phyloP scores from a whole-genome alignment of 2,888 invertebrate genomes.

The Galerucella calmariensis region DNA sequence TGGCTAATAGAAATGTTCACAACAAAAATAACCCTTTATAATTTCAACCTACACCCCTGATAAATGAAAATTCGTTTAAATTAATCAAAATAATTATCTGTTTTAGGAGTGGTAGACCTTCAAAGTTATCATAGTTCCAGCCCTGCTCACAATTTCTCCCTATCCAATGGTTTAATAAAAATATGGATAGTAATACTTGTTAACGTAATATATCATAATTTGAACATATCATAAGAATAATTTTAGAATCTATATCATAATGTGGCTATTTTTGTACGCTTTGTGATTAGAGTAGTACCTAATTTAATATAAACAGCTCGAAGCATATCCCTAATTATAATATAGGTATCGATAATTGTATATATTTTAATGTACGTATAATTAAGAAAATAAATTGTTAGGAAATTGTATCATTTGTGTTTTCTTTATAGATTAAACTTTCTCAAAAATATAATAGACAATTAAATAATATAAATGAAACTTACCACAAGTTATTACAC shows the following conservation, averaged over 20 bases:
- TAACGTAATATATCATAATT: constrained; percentile 16
- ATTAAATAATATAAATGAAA: no score
- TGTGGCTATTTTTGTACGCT: constrained; percentile 58
- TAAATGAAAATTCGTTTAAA: no score
- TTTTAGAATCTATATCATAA: constrained; percentile 32
- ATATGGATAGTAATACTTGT: constrained; percentile 22
- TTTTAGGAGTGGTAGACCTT: constrained; percentile 52
- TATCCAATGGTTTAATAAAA: constrained; percentile 27
- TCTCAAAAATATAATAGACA: no score
- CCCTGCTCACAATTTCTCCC: constrained; percentile 44
- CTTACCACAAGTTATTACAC: no score
- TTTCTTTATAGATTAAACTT: background rate
- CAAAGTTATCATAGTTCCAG: constrained; percentile 54
- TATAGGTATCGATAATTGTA: constrained; percentile 17
- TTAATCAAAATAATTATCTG: no score
- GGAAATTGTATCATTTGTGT: background rate
- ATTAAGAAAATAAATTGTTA: constrained; percentile 9
- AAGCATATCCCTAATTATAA: constrained; percentile 19
- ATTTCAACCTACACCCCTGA: no score
- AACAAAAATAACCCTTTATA: no score
- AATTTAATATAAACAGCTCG: constrained; percentile 1
- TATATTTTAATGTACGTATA: constrained; percentile 28
- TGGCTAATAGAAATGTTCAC: no score
- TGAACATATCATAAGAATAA: constrained; percentile 31
- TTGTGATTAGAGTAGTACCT: constrained; percentile 42